Base-by-base conservation (phyloP, 2,797 vertebrate species). In the Centroberyx gerrardi region DNA sequence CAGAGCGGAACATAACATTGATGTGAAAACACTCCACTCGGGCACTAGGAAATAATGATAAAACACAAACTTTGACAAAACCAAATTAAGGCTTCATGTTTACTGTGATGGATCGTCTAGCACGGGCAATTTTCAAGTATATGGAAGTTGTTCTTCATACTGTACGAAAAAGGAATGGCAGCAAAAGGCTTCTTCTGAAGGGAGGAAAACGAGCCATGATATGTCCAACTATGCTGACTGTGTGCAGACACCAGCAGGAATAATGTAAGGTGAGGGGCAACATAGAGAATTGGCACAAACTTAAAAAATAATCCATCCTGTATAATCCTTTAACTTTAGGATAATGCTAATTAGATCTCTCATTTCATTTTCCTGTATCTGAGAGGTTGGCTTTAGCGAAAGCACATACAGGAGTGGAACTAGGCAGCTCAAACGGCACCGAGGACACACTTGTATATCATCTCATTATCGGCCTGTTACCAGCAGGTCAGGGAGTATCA, bases 401-500 rank as follows among this genome's bases (percentile, higher is more conserved):
- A 49, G 28, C 4, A 49, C 36, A 29, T 18, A 68, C 61, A 65
- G 68, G 46, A 68, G 28, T 72, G 62, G 31, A 58, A 61, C 49
- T 60, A 49, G 42, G 10, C 3, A 46, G 38, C 22, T 55, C 31
- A 8, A n/a, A 36, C 63, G 28, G 28, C 83, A 40, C 79, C 69
- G 3, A 15, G 54, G 70, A 80, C 64, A 28, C 54, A 33, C 64
- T 59, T 65, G 49, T 72, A 64, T 65, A 74, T 84, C 61, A 83
- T 68, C 83, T 80, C 70, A 86, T 85, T 68, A 86, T 76, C 36
- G 75, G 46, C 48, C 78, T 63, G 82, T 86, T 81, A 76, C 65
- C 70, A 81, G 67, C 71, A 72, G 72, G 78, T 65, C 65, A 66
- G 78, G 62, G 60, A 83, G 52, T 36, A 65, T 80, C 56, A 61